Conservation (phyloP, 2,113 vertebrate species). For the Reinhardtius hippoglossoides region DNA sequence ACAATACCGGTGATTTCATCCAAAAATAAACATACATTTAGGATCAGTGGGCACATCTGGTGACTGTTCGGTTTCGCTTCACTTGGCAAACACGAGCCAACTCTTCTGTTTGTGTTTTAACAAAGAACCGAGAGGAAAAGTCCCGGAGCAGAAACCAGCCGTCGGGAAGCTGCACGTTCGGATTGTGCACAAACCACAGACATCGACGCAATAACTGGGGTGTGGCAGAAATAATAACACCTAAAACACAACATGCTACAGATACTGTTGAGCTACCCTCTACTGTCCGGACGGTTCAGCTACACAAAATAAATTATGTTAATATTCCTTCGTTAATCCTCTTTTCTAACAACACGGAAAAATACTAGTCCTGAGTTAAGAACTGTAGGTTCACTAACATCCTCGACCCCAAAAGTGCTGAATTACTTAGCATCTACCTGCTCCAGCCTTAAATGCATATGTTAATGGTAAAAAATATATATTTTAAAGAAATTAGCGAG, state of each 20-base stretch:
- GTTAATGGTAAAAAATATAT: slow-evolving; percentile 1
- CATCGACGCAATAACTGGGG: no score
- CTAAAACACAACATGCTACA: no score
- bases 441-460: slow-evolving; percentile 9
- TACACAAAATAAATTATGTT: neutral
- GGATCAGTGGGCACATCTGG: neutral
- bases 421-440: slow-evolving; percentile 7
- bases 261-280: no score
- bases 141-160: no score
- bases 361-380: slow-evolving; percentile 34
- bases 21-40: slow-evolving; percentile 27
- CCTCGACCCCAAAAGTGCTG: slow-evolving; percentile 13
- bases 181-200: no score
- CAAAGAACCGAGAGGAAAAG: neutral
- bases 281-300: neutral
- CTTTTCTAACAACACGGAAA: neutral
- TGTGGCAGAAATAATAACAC: no score
- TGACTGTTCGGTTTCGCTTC: neutral
- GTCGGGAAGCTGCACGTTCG: no score
- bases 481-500: neutral
- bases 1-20: slow-evolving; percentile 1
- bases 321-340: neutral
- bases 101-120: neutral
- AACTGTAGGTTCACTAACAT: neutral
- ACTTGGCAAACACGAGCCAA: neutral